Percentiles rank a stretch among this genome's conserved stretches.
Conservation (phyloP, 1,140 invertebrate species). For the Aphis gossypii region DNA sequence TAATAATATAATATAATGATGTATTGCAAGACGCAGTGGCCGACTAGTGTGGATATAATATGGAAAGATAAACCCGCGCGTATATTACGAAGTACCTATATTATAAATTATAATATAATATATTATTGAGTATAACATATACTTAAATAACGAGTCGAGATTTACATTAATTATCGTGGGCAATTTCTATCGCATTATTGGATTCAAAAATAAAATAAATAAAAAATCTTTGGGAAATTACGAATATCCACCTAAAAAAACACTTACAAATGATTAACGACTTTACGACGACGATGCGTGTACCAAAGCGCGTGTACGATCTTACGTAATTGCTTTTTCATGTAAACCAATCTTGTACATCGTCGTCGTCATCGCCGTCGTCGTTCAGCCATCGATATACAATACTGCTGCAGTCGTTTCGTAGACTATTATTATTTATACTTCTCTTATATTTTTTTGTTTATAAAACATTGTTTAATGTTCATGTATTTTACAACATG, state of each 20-base stretch:
- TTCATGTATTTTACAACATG: background rate
- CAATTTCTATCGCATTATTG: constrained; percentile 20
- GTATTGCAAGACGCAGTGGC: background rate
- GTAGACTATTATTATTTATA: constrained; percentile 25
- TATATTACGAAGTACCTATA: background rate
- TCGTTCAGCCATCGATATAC: background rate
- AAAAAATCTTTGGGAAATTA: constrained; percentile 33
- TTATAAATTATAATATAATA: constrained; percentile 20
- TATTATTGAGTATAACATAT: background rate
- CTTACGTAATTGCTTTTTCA: constrained; percentile 54
- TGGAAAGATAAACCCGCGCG: background rate
- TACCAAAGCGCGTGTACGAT: constrained; percentile 19
- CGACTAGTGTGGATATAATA: background rate
- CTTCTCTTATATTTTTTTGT: constrained; percentile 35
- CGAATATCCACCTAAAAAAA: constrained; percentile 17
- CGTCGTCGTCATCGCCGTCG: background rate
- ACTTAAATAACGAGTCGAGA: constrained; percentile 15
- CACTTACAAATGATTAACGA: constrained; percentile 54
- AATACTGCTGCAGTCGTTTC: background rate
- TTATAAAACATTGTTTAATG: background rate
- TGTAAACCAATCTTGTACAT: constrained; percentile 53
- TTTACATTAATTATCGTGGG: constrained; percentile 3
- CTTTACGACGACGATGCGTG: background rate
- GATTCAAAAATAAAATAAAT: constrained; percentile 19
- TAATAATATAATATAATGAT: constrained; percentile 33